Conservation (phyloP, 2,888 invertebrate genomes). For the Aspidapion aeneum region DNA sequence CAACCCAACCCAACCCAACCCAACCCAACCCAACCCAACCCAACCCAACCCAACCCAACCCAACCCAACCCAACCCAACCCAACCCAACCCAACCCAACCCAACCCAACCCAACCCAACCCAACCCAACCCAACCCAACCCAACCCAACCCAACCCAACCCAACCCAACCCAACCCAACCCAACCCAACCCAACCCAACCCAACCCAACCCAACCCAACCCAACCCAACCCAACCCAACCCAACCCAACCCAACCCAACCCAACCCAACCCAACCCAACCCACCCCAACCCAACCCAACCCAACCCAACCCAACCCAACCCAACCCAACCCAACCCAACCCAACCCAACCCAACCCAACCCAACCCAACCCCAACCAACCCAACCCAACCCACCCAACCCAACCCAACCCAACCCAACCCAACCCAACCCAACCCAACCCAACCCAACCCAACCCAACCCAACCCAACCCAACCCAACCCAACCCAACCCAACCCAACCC, state of each 20-base stretch:
- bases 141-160: constrained; percentile 11
- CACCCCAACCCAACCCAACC: no score
- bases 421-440: constrained; percentile 20
- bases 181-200: constrained; percentile 1
- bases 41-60: constrained; percentile 3
- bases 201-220: constrained; percentile 3
- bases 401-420: constrained; percentile 9
- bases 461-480: no score
- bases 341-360: background rate
- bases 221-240: background rate
- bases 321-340: background rate
- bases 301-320: constrained; percentile 40
- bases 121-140: constrained; percentile 7
- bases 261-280: no score
- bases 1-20: constrained; percentile 40
- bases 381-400: no score
- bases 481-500: constrained; percentile 20
- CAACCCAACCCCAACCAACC: no score
- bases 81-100: constrained; percentile 22
- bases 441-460: constrained; percentile 19
- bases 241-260: constrained; percentile 29
- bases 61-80: constrained; percentile 5
- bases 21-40: constrained; percentile 41
- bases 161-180: constrained; percentile 5
- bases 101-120: background rate